Percentiles rank a stretch among this genome's conserved stretches.
phyloP scores from a whole-genome alignment of 2,888 invertebrate species.

The Halictus ligatus region DNA sequence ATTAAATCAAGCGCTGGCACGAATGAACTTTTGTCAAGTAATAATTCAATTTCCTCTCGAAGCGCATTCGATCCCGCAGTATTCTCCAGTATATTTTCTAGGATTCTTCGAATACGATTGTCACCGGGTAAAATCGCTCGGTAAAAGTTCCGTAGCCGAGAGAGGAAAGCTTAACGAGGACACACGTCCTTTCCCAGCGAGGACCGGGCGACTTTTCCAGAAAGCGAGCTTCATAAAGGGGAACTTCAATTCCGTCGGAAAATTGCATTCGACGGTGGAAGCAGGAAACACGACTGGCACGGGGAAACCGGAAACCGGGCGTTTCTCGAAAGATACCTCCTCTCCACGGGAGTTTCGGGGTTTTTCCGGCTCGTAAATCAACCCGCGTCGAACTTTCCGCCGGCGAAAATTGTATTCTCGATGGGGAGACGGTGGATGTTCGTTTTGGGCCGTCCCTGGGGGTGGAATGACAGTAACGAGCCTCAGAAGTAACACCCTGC shows the following conservation, averaged over 20 bases:
- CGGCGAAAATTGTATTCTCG: conserved; percentile 12
- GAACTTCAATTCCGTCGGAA: conserved; percentile 3
- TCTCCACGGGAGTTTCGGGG: background rate
- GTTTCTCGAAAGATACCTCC: background rate
- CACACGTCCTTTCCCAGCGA: background rate
- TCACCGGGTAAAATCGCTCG: background rate
- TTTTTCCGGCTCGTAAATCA: background rate
- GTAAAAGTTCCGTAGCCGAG: background rate
- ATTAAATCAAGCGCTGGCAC: no score
- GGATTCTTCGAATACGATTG: background rate
- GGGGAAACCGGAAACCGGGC: background rate
- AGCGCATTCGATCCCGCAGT: background rate
- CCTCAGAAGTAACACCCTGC: background rate
- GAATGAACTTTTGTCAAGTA: no score
- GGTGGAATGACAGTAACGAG: background rate
- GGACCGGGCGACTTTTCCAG: background rate
- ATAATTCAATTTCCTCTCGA: background rate
- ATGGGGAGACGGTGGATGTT: background rate
- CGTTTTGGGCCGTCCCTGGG: background rate
- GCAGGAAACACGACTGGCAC: background rate
- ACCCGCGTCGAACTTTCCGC: background rate
- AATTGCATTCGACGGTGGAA: background rate
- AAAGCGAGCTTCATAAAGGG: conserved; percentile 13
- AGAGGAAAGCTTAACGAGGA: background rate
- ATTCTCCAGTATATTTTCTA: background rate